Evolutionary conservation across 2,797 vertebrate genomes (phyloP), one percentile per base, ranked within the genome.

Genomic region (Macroramphosus scolopax): DNA sequence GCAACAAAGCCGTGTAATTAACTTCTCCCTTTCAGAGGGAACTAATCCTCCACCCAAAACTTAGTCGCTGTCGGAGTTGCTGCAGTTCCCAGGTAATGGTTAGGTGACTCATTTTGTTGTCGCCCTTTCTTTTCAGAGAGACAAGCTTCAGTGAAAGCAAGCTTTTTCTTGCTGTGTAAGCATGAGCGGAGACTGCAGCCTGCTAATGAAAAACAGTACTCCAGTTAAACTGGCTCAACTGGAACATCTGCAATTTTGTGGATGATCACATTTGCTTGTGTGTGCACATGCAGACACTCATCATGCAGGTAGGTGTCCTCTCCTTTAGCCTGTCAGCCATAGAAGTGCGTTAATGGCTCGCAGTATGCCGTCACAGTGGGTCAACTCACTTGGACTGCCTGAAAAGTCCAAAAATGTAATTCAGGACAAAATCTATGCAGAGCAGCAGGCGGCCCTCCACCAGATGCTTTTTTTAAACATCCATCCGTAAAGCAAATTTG

Each of bases 401-500:
- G 68, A 77, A 77, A 75, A 16, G 62, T 56, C 56, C 59, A 34
- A 50, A 51, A 77, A 78, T 80, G 59, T 68, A 45, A 83, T 84
- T 82, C 67, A 70, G 25, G 53, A 55, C 29, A 32, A 57, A 71
- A 73, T 64, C 35, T 58, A 71, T 75, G 63, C 63, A 48, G 64
- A 66, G 56, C 50, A 83, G 75, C 73, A 83, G 76, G 60, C 75
- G 63, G 62, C 25, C 51, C 48, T 43, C 51, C 42, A 74, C 56
- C 75, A 79, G 51, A 78, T 46, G 66, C 52, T 74, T 62, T 53
- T 55, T 67, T 78, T n/a, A 66, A 81, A 68, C 66, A 56, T 78
- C 68, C 58, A 60, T 77, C 73, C 77, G 62, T 51, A 59, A 72
- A 75, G 67, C 59, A 81, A 78, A 80, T 85, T 83, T 45, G 49